Conservation (phyloP, 2,797 vertebrate species). For the Epinephelus coioides region DNA sequence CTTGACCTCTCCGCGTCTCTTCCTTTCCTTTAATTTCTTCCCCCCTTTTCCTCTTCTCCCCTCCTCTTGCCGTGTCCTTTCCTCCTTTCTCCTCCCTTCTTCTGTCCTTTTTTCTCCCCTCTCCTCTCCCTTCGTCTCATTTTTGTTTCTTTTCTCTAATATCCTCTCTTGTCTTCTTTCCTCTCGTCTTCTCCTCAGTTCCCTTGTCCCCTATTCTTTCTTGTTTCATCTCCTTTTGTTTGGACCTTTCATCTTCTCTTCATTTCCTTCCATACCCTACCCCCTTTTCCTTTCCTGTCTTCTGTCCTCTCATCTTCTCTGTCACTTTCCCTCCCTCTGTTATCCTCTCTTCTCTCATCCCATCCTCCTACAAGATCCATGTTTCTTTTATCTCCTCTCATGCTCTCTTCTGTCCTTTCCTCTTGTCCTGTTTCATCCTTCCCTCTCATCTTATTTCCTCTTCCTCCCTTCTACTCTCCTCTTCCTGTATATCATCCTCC, state of each 20-base stretch:
- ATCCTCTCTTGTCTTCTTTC: background rate
- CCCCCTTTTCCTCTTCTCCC: background rate
- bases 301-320: background rate
- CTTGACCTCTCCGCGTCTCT: constrained; percentile 14
- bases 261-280: background rate
- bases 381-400: background rate
- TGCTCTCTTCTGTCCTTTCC: background rate
- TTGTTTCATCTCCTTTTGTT: background rate
- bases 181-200: background rate
- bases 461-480: background rate
- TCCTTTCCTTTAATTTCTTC: background rate
- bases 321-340: background rate
- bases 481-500: background rate
- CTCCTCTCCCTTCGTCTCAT: background rate
- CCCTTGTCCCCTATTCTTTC: background rate
- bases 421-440: background rate
- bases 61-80: background rate
- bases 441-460: background rate
- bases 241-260: background rate
- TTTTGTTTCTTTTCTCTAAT: background rate
- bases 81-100: background rate
- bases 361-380: background rate
- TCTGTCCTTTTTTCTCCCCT: background rate
- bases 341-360: constrained; percentile 22
- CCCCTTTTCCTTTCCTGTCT: background rate